Evolutionary conservation across 1,140 invertebrate genomes (phyloP), one percentile per base, ranked within the genome.

Genomic region (Ganaspis sp.): DNA sequence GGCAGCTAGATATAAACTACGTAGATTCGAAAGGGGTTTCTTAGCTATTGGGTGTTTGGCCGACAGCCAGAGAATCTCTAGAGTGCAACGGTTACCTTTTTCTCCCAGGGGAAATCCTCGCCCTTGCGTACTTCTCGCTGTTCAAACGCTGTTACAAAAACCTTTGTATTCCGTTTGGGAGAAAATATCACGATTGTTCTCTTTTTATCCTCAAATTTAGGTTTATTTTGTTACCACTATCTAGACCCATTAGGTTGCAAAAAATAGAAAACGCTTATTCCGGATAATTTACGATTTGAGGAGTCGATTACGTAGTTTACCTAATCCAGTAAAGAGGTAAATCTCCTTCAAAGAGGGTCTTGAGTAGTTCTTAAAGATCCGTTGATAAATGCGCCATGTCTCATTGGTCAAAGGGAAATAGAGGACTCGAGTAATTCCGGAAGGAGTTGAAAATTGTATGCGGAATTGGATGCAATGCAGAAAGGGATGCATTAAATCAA

Each of bases 21-120:
- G 23, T 34, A 74, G 80, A 85, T 78, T 84, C 84, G 77, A 76
- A 86, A 64, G 58, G 81, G 81, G 77, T 86, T 87, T 85, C 84
- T 85, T 84, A 76, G 85, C 85, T 86, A 84, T 85, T 86, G 85
- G 83, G 77, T 80, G 81, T 87, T 87, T 86, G 86, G 86, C 85
- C 79, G 81, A 80, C 78, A 53, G 84, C 85, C 85, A 87, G 76
- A 73, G 81, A 86, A 86, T 86, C 83, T 85, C 80, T 75, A 73
- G 80, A 83, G 83, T 79, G 81, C 78, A 69, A 84, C 84, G 81
- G 80, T 83, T 84, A 82, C 79, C 81, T 84, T 84, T 85, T 81
- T 81, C 78, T 81, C 72, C 75, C 69, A 17, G 11, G 81, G 76
- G 71, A 82, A 76, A 73, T 77, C 74, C 69, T 74, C 80, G 74